Conservation (phyloP, 1,140 invertebrate species). For the Homarus americanus region DNA sequence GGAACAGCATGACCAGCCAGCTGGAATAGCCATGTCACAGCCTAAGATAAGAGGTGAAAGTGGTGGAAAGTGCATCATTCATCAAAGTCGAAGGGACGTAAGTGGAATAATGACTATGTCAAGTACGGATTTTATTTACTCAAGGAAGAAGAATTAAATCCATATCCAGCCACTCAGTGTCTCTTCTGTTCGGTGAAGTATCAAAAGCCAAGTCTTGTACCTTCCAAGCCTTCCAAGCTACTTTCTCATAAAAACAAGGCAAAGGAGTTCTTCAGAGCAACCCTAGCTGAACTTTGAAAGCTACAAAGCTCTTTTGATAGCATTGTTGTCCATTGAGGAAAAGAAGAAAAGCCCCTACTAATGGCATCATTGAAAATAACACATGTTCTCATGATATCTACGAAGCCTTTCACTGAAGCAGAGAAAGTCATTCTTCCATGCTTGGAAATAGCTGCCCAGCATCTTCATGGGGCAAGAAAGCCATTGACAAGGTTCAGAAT, state of each 20-base stretch:
- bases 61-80: background rate
- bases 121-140: too few species aligned
- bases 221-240: too few species aligned
- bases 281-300: too few species aligned
- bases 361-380: constrained; percentile 10
- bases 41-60: constrained; percentile 2
- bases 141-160: too few species aligned
- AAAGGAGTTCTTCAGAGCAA: too few species aligned
- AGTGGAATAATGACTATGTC: too few species aligned
- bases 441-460: constrained; percentile 6
- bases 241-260: too few species aligned
- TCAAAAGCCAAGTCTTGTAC: too few species aligned
- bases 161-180: too few species aligned
- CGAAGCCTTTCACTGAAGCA: constrained; percentile 1
- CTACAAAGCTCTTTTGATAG: background rate
- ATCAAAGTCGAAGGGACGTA: background rate
- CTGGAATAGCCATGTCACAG: background rate
- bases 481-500: background rate
- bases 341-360: constrained; percentile 20
- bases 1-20: background rate
- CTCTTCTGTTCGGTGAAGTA: too few species aligned
- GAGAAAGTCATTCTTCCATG: constrained; percentile 17
- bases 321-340: background rate
- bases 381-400: constrained; percentile 1
- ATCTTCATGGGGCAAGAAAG: constrained; percentile 29